phyloP scores from a whole-genome alignment of 92 coral and sea anemone species.

The Phymanthus crucifer region DNA sequence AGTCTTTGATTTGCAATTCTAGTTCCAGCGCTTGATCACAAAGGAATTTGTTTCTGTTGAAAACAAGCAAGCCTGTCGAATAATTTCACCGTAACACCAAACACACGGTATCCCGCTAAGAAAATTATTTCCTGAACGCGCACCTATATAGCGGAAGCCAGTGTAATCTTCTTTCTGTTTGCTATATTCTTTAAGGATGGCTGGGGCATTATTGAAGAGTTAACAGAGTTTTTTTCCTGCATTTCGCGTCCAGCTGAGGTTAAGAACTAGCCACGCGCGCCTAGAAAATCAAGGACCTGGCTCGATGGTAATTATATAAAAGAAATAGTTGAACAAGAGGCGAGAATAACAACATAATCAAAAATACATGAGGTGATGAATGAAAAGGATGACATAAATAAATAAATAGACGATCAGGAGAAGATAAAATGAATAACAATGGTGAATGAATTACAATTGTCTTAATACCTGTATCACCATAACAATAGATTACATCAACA shows the following conservation, averaged over 20 bases:
- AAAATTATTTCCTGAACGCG: slow-evolving; percentile 91
- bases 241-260: slow-evolving; percentile 34
- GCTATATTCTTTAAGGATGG: slow-evolving; percentile 34
- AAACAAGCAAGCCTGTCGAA: slow-evolving; percentile 65
- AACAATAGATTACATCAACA: slow-evolving; percentile 99
- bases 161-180: slow-evolving; percentile 80
- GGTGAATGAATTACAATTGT: slow-evolving; percentile 98
- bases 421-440: slow-evolving; percentile 99
- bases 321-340: slow-evolving; percentile 83
- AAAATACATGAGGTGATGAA: slow-evolving; percentile 99
- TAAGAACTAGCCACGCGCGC: slow-evolving; percentile 28
- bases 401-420: slow-evolving; percentile 99
- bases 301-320: slow-evolving; percentile 82
- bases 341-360: slow-evolving; percentile 96
- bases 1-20: slow-evolving; percentile 35
- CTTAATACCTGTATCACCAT: slow-evolving; percentile 94
- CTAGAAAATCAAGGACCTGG: slow-evolving; percentile 75
- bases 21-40: slow-evolving; percentile 20
- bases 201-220: slow-evolving; percentile 16
- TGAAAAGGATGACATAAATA: slow-evolving; percentile 96
- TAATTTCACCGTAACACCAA: slow-evolving; percentile 70
- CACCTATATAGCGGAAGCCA: slow-evolving; percentile 79
- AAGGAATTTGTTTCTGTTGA: slow-evolving; percentile 26
- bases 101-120: slow-evolving; percentile 91
- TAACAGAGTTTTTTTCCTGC: slow-evolving; percentile 40